Evolutionary conservation across 2,888 invertebrate species (phyloP).

Genomic region (Caenorhabditis zanzibari): DNA sequence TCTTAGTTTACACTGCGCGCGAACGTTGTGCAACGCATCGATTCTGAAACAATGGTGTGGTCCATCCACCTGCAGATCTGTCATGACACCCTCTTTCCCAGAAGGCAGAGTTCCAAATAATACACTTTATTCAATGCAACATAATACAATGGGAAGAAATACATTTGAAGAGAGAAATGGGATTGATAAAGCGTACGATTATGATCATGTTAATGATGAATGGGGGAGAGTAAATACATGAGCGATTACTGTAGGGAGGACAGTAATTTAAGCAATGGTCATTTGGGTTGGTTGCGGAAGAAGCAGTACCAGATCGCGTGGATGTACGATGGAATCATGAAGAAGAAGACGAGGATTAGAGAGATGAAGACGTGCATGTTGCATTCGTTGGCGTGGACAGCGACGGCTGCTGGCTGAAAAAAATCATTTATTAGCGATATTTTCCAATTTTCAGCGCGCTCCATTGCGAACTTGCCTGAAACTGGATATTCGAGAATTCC

Average conservation of each 20-base stretch:
- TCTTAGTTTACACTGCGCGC: too few relatives aligned
- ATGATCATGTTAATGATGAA: constrained; percentile 28
- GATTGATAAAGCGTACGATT: constrained; percentile 39
- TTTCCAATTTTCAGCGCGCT: too few relatives aligned
- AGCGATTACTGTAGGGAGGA: constrained; percentile 11
- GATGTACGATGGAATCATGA: constrained; percentile 74
- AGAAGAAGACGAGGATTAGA: constrained; percentile 74
- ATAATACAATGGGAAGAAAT: constrained; percentile 1
- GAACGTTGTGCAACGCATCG: too few relatives aligned
- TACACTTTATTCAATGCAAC: constrained; percentile 1
- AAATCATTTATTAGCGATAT: too few relatives aligned
- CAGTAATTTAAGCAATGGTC: constrained; percentile 56
- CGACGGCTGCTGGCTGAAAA: constrained; percentile 76
- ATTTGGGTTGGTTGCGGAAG: constrained; percentile 70
- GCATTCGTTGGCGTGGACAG: constrained; percentile 77
- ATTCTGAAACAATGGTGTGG: too few relatives aligned
- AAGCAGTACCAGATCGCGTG: constrained; percentile 77
- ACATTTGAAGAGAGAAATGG: background rate
- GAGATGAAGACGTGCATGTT: constrained; percentile 76
- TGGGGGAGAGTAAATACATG: background rate
- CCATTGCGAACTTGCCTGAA: too few relatives aligned
- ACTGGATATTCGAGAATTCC: too few relatives aligned
- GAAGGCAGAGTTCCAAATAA: too few relatives aligned
- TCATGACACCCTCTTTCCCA: too few relatives aligned
- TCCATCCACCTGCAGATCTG: too few relatives aligned